Conservation (phyloP, 2,797 vertebrate species). For the Carcharodon carcharias region DNA sequence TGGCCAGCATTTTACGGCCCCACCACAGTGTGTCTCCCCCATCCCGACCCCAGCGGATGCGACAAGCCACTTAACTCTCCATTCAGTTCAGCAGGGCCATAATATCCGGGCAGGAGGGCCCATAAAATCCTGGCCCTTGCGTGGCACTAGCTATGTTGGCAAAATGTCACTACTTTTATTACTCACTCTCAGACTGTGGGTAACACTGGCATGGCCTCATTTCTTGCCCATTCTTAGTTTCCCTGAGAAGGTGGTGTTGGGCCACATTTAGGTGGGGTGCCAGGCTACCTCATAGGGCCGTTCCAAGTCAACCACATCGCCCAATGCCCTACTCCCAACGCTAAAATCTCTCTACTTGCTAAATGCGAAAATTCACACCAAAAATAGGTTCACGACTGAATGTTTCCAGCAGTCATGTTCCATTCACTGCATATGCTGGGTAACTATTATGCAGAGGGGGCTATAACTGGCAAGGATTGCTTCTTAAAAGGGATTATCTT, state of each 20-base stretch:
- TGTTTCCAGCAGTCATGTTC: background rate
- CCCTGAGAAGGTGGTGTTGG: background rate
- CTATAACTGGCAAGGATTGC: background rate
- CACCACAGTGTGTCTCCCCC: no score
- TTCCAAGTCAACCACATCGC: background rate
- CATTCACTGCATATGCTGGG: background rate
- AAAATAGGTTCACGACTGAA: background rate
- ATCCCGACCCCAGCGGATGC: no score
- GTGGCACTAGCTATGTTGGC: background rate
- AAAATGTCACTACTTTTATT: background rate
- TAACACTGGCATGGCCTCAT: background rate
- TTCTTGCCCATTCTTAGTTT: background rate
- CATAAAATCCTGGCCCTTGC: no score
- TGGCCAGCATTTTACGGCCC: no score
- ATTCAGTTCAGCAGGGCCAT: no score
- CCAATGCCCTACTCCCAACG: background rate
- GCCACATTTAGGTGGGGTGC: background rate
- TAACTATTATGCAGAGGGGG: background rate
- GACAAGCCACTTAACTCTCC: no score
- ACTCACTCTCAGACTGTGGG: background rate
- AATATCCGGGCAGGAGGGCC: no score
- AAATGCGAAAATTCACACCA: background rate
- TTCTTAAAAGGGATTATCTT: background rate
- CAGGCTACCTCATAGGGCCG: background rate
- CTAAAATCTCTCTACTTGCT: background rate